These are phyloP conservation scores for Oxygymnocypris stewartii DNA, from an alignment of 2,113 vertebrate species.

Conservation along the genomic window DNA sequence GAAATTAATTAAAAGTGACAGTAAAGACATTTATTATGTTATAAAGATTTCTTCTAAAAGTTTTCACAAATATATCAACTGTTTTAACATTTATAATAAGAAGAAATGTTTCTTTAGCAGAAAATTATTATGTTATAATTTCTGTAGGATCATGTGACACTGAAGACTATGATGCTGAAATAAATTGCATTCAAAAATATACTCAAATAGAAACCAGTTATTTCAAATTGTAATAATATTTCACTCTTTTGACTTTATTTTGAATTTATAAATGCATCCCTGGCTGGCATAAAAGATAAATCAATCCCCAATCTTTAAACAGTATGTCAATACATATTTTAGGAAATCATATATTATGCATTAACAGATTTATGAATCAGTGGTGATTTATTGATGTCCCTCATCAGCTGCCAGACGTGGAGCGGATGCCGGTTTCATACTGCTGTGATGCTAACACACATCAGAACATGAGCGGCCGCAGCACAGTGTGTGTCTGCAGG, in stretches of 20 bases:
- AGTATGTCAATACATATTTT: background rate
- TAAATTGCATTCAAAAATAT: background rate
- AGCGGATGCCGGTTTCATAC: background rate
- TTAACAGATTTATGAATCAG: background rate
- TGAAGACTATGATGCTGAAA: background rate
- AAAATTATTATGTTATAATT: background rate
- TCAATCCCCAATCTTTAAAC: background rate
- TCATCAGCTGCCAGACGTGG: constrained; percentile 12
- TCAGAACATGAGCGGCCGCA: background rate
- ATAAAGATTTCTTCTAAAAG: too few relatives aligned
- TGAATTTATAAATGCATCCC: background rate
- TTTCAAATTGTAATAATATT: background rate
- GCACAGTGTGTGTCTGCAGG: background rate
- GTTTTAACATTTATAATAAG: too few relatives aligned
- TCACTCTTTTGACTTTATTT: background rate
- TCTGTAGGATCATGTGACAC: background rate
- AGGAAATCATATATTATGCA: background rate
- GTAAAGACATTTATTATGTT: background rate
- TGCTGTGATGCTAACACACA: background rate
- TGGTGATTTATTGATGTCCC: constrained; percentile 15
- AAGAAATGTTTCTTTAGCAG: too few relatives aligned
- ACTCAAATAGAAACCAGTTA: background rate
- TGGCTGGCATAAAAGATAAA: background rate
- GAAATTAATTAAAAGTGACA: too few relatives aligned
- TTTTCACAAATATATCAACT: too few relatives aligned